Conservation (phyloP, 2,113 vertebrate species). For the Albula glossodonta region DNA sequence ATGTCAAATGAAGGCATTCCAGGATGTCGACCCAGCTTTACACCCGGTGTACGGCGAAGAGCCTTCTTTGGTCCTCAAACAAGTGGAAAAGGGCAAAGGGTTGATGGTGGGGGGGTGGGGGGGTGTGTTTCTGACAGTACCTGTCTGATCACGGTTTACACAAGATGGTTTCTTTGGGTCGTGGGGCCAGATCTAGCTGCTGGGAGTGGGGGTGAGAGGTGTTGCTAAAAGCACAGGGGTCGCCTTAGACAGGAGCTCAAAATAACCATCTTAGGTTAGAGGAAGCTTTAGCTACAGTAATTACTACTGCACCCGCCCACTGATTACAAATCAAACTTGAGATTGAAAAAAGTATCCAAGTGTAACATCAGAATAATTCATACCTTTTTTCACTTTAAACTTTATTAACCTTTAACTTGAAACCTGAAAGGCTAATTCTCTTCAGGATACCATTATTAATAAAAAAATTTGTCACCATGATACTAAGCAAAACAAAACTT, state of each 20-base stretch:
- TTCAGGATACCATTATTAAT: background rate
- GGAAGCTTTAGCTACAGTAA: constrained; percentile 22
- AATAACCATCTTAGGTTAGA: constrained; percentile 12
- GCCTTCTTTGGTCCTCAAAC: background rate
- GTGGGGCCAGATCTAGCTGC: background rate
- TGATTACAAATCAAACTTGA: constrained; percentile 32
- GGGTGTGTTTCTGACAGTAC: background rate
- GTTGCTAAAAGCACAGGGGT: constrained; percentile 22
- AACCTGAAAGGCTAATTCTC: background rate
- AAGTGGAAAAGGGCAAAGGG: background rate
- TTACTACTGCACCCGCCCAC: constrained; percentile 20
- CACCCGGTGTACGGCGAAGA: too few species aligned
- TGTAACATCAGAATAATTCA: constrained; percentile 17
- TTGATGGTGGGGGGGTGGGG: too few species aligned
- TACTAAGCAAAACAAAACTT: too few species aligned
- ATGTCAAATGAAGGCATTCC: too few species aligned
- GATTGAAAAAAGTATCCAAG: constrained; percentile 17
- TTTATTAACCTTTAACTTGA: too few species aligned
- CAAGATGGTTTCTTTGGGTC: background rate
- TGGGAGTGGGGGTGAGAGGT: too few species aligned
- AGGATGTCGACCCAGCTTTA: too few species aligned
- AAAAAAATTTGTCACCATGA: background rate
- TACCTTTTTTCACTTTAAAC: background rate
- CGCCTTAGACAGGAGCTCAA: constrained; percentile 6
- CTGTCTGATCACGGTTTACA: background rate